Base-by-base conservation (phyloP, 2,797 vertebrate species). In the Decapterus maruadsi region DNA sequence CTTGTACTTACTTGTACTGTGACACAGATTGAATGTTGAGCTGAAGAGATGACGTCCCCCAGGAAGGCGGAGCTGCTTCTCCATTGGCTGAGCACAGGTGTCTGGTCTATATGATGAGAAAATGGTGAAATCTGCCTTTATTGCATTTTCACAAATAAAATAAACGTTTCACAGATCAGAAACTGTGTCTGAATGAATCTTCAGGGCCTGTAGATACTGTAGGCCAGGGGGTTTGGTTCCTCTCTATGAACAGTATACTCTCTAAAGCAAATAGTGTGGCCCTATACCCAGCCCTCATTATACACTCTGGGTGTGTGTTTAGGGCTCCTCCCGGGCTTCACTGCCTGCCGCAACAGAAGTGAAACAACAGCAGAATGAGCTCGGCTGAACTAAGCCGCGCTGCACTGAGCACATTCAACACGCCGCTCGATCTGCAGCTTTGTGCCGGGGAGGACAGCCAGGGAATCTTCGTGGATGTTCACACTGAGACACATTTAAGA, bases 231-330 rank as follows among this genome's bases (percentile, higher is more conserved):
- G 46, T 45, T 12, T 68, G 13, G 59, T 20, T 78, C 56, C 77
- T 62, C 86, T 88, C 73, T 78, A 65, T 82, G 80, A 87, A 87
- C 84, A 85, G 50, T 58, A 36, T 63, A 42, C 54, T 72, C 62
- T 72, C 71, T 20, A 64, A 81, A 75, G 80, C 83, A 87, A 85
- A 91, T 43, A 89, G 70, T 20, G 75, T 60, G 34, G 79, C 69
- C 63, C 55, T 55, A 20, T 56, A 74, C 78, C 46, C 81, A 61
- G 82, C 34, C 53, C 74, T 85, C 81, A 85, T 87, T 83, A 89
- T 81, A 73, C 72, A 86, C 82, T 70, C 73, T 16, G 60, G 56
- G 31, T 85, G 80, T 83, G 78, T 85, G 77, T 68, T 78, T 50
- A 73, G 65, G 63, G 70, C 78, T 80, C 76, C 80, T 84, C 43